Evolutionary conservation across 2,888 invertebrate species (phyloP), one percentile per base, ranked within the genome.

Genomic region (Pherbina coryleti): DNA sequence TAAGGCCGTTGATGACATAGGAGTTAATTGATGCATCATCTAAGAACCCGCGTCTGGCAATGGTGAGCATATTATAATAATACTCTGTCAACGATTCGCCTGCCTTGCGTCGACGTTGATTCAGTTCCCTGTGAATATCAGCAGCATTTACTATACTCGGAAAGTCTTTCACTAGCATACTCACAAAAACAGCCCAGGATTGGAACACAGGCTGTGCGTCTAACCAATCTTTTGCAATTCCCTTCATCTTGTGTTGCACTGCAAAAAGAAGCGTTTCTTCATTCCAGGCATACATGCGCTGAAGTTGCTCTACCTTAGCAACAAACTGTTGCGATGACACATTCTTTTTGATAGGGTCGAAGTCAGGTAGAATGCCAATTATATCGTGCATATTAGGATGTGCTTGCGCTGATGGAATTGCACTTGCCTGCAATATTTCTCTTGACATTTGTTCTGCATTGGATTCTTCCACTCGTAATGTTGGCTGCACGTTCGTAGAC

Each of bases 21-120:
- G n/a, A n/a, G n/a, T n/a, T n/a, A n/a, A n/a, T n/a, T n/a, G n/a
- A n/a, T n/a, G n/a, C n/a, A n/a, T n/a, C n/a, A n/a, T n/a, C n/a
- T 31, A 57, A 71, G 14, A 31, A 34, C 31, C 71, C 69, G 49
- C 51, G 69, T 34, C 57, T 72, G 7, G 79, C 80, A 7, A 75
- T 53, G 0, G 81, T 76, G 14, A 77, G 22, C 81, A 82, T 81
- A 73, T 55, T 76, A 49, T 77, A 81, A 31, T 76, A 79, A 64
- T 67, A 80, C 11, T 80, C 34, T 3, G 25, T n/a, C 3, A 49
- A 62, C 44, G 77, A 25, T 55, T 78, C 70, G 64, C 70, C 31
- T 0, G 14, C 5, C 3, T n/a, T n/a, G n/a, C n/a, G n/a, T n/a
- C n/a, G n/a, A n/a, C n/a, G n/a, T n/a, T n/a, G n/a, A n/a, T n/a